A percentile compares a stretch with the other conserved stretches of the same genome.
Evolutionary conservation across 2,888 invertebrate species (phyloP).

Genomic region (Pyrrhia umbra): DNA sequence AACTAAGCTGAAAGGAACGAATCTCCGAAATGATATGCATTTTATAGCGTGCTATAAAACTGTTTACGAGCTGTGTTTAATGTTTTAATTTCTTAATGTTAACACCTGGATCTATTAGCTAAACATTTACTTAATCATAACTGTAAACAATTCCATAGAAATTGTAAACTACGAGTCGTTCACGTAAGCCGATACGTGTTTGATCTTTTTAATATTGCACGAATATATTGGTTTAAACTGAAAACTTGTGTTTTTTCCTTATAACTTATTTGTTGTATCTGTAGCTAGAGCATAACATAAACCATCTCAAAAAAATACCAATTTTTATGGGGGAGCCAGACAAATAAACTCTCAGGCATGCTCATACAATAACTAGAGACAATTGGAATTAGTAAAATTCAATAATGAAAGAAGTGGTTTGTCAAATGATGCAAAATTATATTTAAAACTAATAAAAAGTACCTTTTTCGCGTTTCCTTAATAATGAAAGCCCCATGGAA

Average conservation of each 20-base stretch:
- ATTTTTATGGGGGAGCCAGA: no score
- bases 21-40: background rate
- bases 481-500: background rate
- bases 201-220: background rate
- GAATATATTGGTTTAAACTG: no score
- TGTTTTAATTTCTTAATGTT: slow-evolving; percentile 6
- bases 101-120: slow-evolving; percentile 4
- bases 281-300: background rate
- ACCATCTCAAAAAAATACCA: no score
- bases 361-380: no score
- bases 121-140: slow-evolving; percentile 5
- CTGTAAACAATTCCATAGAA: slow-evolving; percentile 6
- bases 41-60: background rate
- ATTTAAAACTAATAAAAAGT: no score
- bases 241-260: no score
- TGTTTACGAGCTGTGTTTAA: slow-evolving; percentile 8
- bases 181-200: background rate
- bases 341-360: no score
- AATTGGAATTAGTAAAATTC: no score
- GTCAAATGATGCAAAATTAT: no score
- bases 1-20: background rate
- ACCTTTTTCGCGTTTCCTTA: background rate
- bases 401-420: no score
- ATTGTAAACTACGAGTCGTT: background rate
- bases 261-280: background rate